A percentile compares a stretch with the other conserved stretches of the same genome.
These are phyloP conservation scores for Cercopithecus mona DNA, from an alignment of 2,113 vertebrate species.

Conservation along the genomic window DNA sequence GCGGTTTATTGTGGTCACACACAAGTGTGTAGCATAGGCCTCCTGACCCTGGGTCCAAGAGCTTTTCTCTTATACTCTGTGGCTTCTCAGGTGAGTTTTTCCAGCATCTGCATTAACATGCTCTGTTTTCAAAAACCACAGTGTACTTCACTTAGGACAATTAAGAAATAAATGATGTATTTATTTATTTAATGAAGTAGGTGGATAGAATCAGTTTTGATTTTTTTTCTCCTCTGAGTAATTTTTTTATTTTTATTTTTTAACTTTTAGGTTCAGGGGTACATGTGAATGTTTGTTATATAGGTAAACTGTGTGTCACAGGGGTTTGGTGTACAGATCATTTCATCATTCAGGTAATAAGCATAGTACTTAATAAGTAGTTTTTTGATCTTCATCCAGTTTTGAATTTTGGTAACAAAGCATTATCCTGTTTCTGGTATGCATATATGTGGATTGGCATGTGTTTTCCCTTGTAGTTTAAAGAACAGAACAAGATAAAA, in stretches of 20 bases:
- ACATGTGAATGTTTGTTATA: no score
- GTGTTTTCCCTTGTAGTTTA: not conserved
- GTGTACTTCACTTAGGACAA: not conserved
- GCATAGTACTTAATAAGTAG: no score
- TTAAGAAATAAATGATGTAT: not conserved
- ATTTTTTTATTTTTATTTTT: not conserved
- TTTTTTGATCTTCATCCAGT: no score
- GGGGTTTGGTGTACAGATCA: no score
- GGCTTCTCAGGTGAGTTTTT: not conserved
- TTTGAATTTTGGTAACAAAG: not conserved
- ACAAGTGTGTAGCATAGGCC: not conserved
- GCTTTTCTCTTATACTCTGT: not conserved
- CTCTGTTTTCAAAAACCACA: conserved; percentile 14
- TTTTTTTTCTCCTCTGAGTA: not conserved
- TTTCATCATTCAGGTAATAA: no score
- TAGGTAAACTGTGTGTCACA: no score
- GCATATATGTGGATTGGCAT: not conserved
- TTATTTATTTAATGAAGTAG: not conserved
- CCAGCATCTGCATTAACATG: not conserved
- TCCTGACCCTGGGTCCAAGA: not conserved
- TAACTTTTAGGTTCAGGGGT: no score
- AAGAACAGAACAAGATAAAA: not conserved
- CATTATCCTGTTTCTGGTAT: not conserved
- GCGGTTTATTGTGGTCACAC: not conserved
- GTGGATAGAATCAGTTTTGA: not conserved